Base-by-base conservation (phyloP, 2,888 invertebrate genomes). In the Tiphia femorata region DNA sequence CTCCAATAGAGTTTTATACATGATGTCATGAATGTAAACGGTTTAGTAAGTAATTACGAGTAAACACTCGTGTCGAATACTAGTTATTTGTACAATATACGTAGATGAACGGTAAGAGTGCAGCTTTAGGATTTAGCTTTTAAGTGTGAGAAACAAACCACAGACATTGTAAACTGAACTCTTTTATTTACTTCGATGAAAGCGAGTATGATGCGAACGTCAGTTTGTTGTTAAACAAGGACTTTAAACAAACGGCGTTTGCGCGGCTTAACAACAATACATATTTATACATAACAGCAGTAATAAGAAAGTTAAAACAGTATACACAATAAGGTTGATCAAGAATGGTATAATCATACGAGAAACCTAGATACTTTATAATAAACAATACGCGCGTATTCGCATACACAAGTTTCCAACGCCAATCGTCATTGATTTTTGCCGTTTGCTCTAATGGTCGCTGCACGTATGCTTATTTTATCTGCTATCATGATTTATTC, bases 1-100 rank as follows among this genome's bases (percentile, higher is more conserved):
- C 81, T 81, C 82, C 77, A 75, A 81, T 82, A 82, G 80, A 83
- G 80, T 83, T 83, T 83, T 82, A 82, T 83, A 83, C 82, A 81
- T 78, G 69, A 79, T 80, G 82, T 82, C 82, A 80, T 80, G 80
- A 82, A 81, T 82, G 79, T 81, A 81, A 81, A 77, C 77, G 80
- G 72, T 75, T 80, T 82, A 82, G 79, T 74, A 75, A 78, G 71
- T 80, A 77, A 76, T 76, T 75, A 73, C 70, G 70, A 72, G 73
- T 74, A 78, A 72, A 73, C 64, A 76, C 72, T 76, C 75, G 75
- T 75, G 72, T 77, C 73, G 77, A 81, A 80, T 80, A 80, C 72
- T 81, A 80, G 81, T 78, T 81, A 81, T 82, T 83, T 83, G 83
- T 83, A 83, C 80, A 82, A 83, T 83, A 83, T 76, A 78, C 77